Evolutionary conservation across 2,888 invertebrate genomes (phyloP).

Genomic region (Parascotia fuliginaria): DNA sequence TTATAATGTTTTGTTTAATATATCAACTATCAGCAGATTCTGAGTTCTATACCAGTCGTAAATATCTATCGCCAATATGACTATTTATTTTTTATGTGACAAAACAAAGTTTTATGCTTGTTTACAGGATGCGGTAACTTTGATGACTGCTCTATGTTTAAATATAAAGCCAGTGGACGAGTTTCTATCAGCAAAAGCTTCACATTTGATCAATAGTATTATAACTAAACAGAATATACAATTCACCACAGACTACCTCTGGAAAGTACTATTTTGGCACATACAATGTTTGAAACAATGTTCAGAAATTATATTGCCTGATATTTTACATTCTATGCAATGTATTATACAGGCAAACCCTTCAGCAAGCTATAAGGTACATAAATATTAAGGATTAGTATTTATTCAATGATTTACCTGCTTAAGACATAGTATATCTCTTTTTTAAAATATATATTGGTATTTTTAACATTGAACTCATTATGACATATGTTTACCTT

Average conservation of each 20-base stretch:
- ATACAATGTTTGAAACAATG: conserved; percentile 71
- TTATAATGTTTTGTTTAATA: not conserved
- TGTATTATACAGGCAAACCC: conserved; percentile 65
- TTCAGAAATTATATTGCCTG: conserved; percentile 71
- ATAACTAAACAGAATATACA: conserved; percentile 83
- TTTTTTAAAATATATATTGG: too few relatives aligned
- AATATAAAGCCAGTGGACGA: conserved; percentile 79
- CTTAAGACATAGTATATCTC: too few relatives aligned
- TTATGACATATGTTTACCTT: too few relatives aligned
- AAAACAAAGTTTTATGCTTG: not conserved
- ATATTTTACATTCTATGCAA: conserved; percentile 75
- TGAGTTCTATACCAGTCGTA: too few relatives aligned
- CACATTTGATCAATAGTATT: conserved; percentile 84
- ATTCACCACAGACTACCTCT: conserved; percentile 60
- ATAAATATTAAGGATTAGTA: not conserved
- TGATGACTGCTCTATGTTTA: conserved; percentile 65
- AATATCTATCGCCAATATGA: not conserved
- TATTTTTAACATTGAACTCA: too few relatives aligned
- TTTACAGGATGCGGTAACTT: conserved; percentile 69
- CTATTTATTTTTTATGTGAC: not conserved
- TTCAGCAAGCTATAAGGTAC: conserved; percentile 61
- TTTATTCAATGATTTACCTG: too few relatives aligned
- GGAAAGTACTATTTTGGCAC: conserved; percentile 74
- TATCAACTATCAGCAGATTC: not conserved
- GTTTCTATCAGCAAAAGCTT: conserved; percentile 84